Evolutionary conservation across 2,797 vertebrate species (phyloP).

Genomic region (Pangasius macronema): DNA sequence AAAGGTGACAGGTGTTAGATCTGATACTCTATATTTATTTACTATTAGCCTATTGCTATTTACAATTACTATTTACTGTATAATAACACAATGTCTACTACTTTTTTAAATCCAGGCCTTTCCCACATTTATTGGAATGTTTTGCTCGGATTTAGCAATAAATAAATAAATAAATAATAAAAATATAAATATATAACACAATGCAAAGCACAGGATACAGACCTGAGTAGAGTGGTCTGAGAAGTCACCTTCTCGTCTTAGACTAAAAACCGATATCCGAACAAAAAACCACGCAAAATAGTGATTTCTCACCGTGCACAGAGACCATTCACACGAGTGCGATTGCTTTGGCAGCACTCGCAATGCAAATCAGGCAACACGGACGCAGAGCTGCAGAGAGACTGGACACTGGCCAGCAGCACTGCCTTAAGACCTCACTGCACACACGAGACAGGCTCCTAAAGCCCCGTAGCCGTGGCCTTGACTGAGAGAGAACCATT

Average conservation of each 20-base stretch:
- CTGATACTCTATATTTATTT: not conserved
- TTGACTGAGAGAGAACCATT: not conserved
- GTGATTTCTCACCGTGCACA: slow-evolving; percentile 61
- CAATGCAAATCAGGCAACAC: slow-evolving; percentile 61
- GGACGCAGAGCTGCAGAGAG: slow-evolving; percentile 55
- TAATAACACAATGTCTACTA: not conserved
- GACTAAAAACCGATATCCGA: too few species aligned
- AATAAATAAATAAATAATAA: too few species aligned
- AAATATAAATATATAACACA: too few species aligned
- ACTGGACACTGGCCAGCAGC: slow-evolving; percentile 61
- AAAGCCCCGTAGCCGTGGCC: not conserved
- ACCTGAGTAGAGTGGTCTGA: not conserved
- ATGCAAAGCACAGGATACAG: not conserved
- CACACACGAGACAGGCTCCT: slow-evolving; percentile 20
- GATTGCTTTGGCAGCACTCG: slow-evolving; percentile 62
- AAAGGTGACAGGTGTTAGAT: not conserved
- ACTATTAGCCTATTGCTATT: too few species aligned
- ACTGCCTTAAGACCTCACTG: slow-evolving; percentile 45
- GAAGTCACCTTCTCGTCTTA: too few species aligned
- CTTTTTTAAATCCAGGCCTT: not conserved
- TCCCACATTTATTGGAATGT: not conserved
- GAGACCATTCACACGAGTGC: slow-evolving; percentile 23
- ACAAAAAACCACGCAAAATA: too few species aligned
- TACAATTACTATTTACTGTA: too few species aligned
- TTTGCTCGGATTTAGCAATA: not conserved